These are phyloP conservation scores for Rhopalosiphum padi DNA, from an alignment of 1,140 invertebrate species.

Conservation along the genomic window DNA sequence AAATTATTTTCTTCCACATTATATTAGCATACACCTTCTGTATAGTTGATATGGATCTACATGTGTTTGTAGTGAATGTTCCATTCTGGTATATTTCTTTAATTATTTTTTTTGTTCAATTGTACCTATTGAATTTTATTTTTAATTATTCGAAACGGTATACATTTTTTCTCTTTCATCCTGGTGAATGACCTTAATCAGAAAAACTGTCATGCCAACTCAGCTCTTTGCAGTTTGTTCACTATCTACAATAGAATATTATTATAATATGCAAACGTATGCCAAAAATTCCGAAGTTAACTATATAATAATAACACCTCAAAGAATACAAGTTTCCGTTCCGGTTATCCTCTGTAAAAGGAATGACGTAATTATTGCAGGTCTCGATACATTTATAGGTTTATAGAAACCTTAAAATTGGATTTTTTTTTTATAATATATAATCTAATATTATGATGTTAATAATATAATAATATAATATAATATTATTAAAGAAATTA, in stretches of 20 bases:
- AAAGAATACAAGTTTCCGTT: conserved; percentile 19
- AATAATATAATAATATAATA: neutral
- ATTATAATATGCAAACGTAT: conserved; percentile 17
- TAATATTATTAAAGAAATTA: neutral
- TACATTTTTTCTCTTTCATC: neutral
- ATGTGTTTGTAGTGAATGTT: neutral
- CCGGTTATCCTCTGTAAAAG: neutral
- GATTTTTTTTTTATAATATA: neutral
- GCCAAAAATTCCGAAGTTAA: conserved; percentile 2
- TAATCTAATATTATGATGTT: neutral
- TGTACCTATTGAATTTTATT: conserved; percentile 30
- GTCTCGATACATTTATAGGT: neutral
- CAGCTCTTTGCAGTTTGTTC: neutral
- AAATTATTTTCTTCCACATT: neutral
- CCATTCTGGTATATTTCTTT: neutral
- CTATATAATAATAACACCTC: neutral
- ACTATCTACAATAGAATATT: neutral
- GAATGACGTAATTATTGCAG: neutral
- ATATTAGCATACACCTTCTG: neutral
- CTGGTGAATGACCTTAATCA: conserved; percentile 36
- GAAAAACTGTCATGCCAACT: conserved; percentile 37
- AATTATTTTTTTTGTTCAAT: conserved; percentile 28
- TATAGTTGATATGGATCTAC: neutral
- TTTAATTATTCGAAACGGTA: conserved; percentile 39
- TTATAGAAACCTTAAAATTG: neutral